phyloP scores from a whole-genome alignment of 2,888 invertebrate genomes.

The Oegoconia quadripuncta region DNA sequence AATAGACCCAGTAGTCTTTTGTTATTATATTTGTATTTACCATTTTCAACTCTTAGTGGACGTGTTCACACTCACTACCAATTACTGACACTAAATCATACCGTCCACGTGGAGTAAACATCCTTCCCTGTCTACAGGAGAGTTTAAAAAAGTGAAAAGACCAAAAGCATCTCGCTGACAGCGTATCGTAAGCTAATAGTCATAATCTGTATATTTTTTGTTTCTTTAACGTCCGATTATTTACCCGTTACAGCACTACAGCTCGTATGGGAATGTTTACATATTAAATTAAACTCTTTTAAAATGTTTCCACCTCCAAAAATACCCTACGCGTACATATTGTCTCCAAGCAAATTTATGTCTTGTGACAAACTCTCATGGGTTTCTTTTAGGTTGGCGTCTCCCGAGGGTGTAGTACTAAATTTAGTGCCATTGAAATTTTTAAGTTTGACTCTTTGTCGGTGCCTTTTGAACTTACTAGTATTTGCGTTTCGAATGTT shows the following conservation, averaged over 20 bases:
- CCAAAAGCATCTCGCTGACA: conserved; percentile 69
- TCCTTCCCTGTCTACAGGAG: conserved; percentile 50
- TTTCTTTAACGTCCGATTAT: conserved; percentile 50
- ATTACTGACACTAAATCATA: conserved; percentile 76
- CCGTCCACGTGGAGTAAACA: conserved; percentile 71
- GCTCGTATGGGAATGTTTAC: conserved; percentile 72
- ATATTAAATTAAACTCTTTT: conserved; percentile 54
- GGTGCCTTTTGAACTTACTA: conserved; percentile 3
- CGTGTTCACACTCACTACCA: conserved; percentile 73
- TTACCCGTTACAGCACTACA: conserved; percentile 51
- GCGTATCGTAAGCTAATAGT: conserved; percentile 68
- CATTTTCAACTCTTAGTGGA: conserved; percentile 66
- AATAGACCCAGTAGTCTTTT: conserved; percentile 60
- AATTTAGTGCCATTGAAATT: conserved; percentile 11
- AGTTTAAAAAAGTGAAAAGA: conserved; percentile 55
- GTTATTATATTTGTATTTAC: conserved; percentile 71
- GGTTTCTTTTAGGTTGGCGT: not conserved
- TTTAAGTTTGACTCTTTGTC: conserved; percentile 13
- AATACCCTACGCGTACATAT: conserved; percentile 23
- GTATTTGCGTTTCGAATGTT: no score
- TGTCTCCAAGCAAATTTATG: conserved; percentile 6
- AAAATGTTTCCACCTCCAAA: conserved; percentile 36
- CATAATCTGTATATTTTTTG: conserved; percentile 59
- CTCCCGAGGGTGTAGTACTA: conserved; percentile 3
- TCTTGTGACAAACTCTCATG: conserved; percentile 3